These are phyloP conservation scores for Pongo pygmaeus DNA, from an alignment of 2,113 vertebrate genomes.

Conservation along the genomic window DNA sequence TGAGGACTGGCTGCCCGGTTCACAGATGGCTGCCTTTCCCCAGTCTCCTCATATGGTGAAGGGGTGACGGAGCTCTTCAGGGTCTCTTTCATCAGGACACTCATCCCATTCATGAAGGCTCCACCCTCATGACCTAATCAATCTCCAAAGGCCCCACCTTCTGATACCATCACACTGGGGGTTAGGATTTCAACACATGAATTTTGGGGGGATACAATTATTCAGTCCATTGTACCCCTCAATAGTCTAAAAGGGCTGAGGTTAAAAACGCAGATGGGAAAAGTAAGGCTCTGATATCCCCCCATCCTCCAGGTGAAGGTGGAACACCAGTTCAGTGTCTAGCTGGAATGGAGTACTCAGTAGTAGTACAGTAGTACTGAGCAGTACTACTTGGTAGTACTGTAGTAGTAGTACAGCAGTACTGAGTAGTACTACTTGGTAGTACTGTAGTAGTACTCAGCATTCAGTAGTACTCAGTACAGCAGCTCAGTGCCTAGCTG, in stretches of 20 bases:
- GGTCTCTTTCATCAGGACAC: neutral
- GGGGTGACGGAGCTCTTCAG: no score
- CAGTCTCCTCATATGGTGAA: neutral
- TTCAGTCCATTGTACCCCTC: neutral
- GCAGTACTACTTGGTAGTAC: no score
- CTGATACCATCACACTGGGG: neutral
- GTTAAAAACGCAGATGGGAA: neutral
- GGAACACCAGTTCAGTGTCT: neutral
- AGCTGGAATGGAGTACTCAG: neutral
- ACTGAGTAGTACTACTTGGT: no score
- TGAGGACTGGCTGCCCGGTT: neutral
- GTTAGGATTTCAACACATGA: neutral
- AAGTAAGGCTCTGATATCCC: neutral
- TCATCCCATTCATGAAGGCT: neutral
- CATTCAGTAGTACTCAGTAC: no score
- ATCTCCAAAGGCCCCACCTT: neutral
- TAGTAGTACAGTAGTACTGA: no score
- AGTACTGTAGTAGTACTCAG: no score
- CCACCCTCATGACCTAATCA: neutral
- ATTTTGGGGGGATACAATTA: neutral
- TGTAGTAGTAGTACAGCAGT: no score
- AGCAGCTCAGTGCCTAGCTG: neutral
- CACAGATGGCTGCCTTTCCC: neutral
- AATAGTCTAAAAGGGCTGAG: neutral
- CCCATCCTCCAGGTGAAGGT: neutral